Conservation (phyloP, 1,140 invertebrate genomes). For the Kradibia gibbosae region DNA sequence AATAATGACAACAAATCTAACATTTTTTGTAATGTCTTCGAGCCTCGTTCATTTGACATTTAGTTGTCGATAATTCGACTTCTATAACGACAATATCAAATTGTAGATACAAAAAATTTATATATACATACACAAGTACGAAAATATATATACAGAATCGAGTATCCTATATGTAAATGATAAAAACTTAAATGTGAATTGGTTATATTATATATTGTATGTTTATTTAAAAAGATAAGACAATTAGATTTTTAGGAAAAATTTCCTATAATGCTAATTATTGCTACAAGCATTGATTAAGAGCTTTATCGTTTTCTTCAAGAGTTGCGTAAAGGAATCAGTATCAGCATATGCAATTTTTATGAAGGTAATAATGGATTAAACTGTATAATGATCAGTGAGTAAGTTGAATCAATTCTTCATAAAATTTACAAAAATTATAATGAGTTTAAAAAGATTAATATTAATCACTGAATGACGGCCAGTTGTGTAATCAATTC, state of each 20-base stretch:
- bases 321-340: neutral
- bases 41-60: conserved; percentile 11
- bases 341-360: conserved; percentile 25
- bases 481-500: conserved; percentile 41
- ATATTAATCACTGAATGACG: conserved; percentile 1
- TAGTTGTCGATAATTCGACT: conserved; percentile 44
- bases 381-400: neutral
- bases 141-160: conserved; percentile 37
- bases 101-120: conserved; percentile 58
- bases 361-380: neutral
- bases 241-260: conserved; percentile 51
- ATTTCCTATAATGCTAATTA: conserved; percentile 65
- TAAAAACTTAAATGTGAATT: conserved; percentile 59
- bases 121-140: conserved; percentile 32
- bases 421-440: neutral
- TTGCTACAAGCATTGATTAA: conserved; percentile 60
- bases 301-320: conserved; percentile 40
- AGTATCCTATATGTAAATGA: conserved; percentile 53
- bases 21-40: conserved; percentile 2
- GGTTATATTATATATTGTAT: conserved; percentile 56
- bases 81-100: conserved; percentile 65
- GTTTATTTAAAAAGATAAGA: conserved; percentile 51
- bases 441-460: neutral
- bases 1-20: too few species aligned
- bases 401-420: conserved; percentile 14